Base-by-base conservation (phyloP, 2,888 invertebrate genomes). In the Belgica antarctica region DNA sequence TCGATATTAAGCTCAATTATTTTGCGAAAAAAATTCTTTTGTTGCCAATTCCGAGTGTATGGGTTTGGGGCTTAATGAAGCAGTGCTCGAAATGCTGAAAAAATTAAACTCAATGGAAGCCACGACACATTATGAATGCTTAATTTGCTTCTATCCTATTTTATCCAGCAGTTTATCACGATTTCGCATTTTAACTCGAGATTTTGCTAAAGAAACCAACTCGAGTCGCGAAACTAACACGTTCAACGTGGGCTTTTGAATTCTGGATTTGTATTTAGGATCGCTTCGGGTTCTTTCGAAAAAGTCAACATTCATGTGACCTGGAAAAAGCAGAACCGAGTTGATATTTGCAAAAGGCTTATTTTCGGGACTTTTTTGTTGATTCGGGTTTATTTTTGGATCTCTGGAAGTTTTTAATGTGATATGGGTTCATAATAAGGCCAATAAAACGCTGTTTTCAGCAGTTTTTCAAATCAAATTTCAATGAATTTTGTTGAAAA, bases 221-320 rank as follows among this genome's bases (percentile, higher is more conserved):
- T 22, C 52, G 22, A 3, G 2, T 22, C 19, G 46, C 15, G 15
- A n/a, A n/a, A n/a, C n/a, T n/a, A n/a, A n/a, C n/a, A n/a, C n/a
- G n/a, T n/a, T n/a, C n/a, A n/a, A n/a, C n/a, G n/a, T n/a, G n/a
- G n/a, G n/a, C n/a, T n/a, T n/a, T 15, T 46, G 46, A 10, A 52
- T 17, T 52, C 52, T 52, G 52, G 52, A 52, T 52, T 52, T 8
- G 17, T 17, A 7, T 19, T 31, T 12, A 12, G 12, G 12, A 31
- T 8, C 34, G 34, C 34, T 31, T 31, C 52, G 5, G 19, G 52
- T 8, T 52, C 17, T 52, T 17, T 52, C 22, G 17, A 4, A 22
- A 52, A 52, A n/a, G n/a, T n/a, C 52, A 52, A 52, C 52, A 52
- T 52, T 52, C 22, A 52, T 7, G 22, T 17, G 52, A 52, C 52